Base-by-base conservation (phyloP, 37 sponge, comb jelly and placozoan genomes). In the Dysidea cf. avara region DNA sequence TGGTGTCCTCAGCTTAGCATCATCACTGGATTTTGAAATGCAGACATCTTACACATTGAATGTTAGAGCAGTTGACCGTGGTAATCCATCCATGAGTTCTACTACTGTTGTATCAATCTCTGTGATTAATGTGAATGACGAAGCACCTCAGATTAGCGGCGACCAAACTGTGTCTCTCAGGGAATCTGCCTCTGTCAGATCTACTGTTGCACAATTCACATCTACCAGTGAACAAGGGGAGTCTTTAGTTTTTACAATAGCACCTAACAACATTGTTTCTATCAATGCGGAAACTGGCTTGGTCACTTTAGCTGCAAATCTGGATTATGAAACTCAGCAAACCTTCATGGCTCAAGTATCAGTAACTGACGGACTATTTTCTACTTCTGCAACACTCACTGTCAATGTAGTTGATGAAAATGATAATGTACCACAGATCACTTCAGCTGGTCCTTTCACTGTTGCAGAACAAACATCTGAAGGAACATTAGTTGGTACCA, bases 391-490 rank as follows among this genome's bases (percentile, higher is more conserved):
- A 7, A 18, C 53, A 0, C 63, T 92, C 11, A 56, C 48, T n/a
- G 78, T 92, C 11, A 73, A 71, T 72, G 85, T 92, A 20, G 18
- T 84, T 22, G 84, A 95, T 37, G 90, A 76, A 48, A 95, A 95
- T 62, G 91, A 95, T 25, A 82, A 72, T 37, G 3, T 70, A 3
- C 96, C 96, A 17, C 21, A 39, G 0, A 77, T 95, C 31, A 12
- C 14, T n/a, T 68, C 52, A 1, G 48, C 78, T 24, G 33, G 38
- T 47, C 13, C 22, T 6, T 81, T 87, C 28, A 24, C 38, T 9
- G 38, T 90, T 39, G 29, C 40, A 0, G 87, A 81, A 32, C 86
- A 90, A 37, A 12, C 21, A 31, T 58, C 56, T 7, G 55, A 49
- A 39, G 76, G 36, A 0, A 3, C 54, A 4, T 74, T 90, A 24